Conservation (phyloP, 2,888 invertebrate genomes). For the Gortyna flavago region DNA sequence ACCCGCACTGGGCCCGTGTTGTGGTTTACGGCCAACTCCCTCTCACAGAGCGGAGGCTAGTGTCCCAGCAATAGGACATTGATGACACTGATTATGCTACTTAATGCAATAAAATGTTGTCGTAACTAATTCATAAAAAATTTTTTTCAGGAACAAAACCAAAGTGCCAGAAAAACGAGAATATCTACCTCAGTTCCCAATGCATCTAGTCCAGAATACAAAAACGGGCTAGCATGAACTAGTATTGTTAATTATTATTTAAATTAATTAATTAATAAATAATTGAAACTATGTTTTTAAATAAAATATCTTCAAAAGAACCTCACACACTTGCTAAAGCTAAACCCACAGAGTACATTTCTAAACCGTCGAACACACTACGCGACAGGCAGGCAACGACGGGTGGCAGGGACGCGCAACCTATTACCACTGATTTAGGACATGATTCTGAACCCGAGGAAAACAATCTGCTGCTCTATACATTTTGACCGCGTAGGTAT, state of each 20-base stretch:
- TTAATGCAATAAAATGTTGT: background rate
- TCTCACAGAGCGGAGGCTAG: too few relatives aligned
- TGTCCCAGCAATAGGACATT: background rate
- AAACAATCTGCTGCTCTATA: too few relatives aligned
- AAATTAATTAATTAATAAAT: conserved; percentile 45
- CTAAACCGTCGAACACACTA: background rate
- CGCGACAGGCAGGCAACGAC: too few relatives aligned
- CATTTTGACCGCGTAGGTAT: too few relatives aligned
- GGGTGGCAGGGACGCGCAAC: background rate
- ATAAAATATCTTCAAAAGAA: background rate
- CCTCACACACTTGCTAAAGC: background rate
- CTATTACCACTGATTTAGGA: too few relatives aligned
- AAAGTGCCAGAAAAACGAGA: conserved; percentile 77
- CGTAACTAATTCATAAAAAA: background rate
- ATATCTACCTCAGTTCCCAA: conserved; percentile 85
- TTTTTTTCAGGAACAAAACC: conserved; percentile 79
- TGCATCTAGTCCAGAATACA: conserved; percentile 81
- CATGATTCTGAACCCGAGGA: too few relatives aligned
- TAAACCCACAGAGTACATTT: too few relatives aligned
- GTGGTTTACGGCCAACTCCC: too few relatives aligned
- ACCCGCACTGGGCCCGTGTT: background rate
- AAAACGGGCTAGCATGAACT: conserved; percentile 56
- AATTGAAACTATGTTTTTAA: conserved; percentile 13
- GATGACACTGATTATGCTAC: background rate
- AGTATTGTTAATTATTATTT: conserved; percentile 57